Conservation (phyloP, 2,888 invertebrate genomes). For the Sarcophaga carnaria region DNA sequence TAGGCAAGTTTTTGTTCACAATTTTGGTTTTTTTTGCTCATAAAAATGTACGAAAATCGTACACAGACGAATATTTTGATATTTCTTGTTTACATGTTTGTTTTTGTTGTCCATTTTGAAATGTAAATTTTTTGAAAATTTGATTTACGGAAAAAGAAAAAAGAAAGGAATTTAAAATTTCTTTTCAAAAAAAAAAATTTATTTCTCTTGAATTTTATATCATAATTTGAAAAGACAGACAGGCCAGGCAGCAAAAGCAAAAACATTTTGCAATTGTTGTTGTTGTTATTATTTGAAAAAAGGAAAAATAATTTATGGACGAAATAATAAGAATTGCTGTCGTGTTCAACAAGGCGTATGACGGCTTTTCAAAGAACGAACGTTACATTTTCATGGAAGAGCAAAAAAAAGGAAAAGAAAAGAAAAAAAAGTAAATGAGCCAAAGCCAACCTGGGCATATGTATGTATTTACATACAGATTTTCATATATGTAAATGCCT, state of each 20-base stretch:
- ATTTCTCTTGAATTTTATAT: not conserved
- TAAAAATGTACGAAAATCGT: no score
- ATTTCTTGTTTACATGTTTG: not conserved
- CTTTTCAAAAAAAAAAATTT: not conserved
- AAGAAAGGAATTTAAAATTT: not conserved
- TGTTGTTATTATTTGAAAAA: not conserved
- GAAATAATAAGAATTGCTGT: conserved; percentile 6
- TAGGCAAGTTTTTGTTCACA: no score
- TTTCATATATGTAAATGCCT: no score
- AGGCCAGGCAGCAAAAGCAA: conserved; percentile 1
- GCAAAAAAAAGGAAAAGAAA: no score
- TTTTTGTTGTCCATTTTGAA: not conserved
- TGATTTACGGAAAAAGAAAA: not conserved
- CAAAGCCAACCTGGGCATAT: conserved; percentile 13
- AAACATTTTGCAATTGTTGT: not conserved
- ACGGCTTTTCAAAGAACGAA: conserved; percentile 6
- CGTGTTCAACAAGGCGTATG: conserved; percentile 35
- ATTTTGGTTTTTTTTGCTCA: no score
- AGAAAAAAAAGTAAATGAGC: not conserved
- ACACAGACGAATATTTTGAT: no score
- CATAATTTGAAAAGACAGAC: conserved; percentile 25
- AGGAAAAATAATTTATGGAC: conserved; percentile 37
- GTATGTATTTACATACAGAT: not conserved
- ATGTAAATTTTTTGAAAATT: not conserved
- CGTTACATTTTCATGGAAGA: no score